Evolutionary conservation across 2,888 invertebrate species (phyloP).

Genomic region (Disparrhopalites patrizii): DNA sequence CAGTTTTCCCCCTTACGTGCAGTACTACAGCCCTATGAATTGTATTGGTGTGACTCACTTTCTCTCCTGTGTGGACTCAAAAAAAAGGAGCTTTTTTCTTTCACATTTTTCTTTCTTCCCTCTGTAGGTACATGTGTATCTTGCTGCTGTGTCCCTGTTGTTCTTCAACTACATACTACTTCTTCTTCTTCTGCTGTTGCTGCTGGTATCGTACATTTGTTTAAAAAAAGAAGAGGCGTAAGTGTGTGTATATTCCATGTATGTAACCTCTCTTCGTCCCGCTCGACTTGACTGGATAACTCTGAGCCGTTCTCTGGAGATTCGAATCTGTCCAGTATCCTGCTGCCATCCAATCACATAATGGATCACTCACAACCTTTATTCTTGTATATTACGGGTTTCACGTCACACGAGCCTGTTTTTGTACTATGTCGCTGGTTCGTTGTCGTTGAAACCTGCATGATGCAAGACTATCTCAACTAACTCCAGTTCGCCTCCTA

Average conservation of each 20-base stretch:
- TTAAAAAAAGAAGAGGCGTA: too few species aligned
- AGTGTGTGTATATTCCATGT: background rate
- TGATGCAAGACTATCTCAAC: conserved; percentile 53
- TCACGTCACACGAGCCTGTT: conserved; percentile 76
- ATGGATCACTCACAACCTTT: conserved; percentile 32
- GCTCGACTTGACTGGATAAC: conserved; percentile 12
- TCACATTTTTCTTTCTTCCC: too few species aligned
- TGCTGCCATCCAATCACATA: conserved; percentile 34
- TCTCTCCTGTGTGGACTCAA: conserved; percentile 5
- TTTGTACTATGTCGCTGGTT: conserved; percentile 61
- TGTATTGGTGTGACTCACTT: background rate
- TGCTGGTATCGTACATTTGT: too few species aligned
- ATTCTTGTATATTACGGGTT: conserved; percentile 75
- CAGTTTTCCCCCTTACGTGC: background rate
- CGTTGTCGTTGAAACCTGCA: conserved; percentile 98
- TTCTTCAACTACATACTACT: too few species aligned
- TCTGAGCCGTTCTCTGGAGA: conserved; percentile 18
- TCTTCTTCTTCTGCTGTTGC: too few species aligned
- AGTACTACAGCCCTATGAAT: background rate
- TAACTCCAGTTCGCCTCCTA: conserved; percentile 6
- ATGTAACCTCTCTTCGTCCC: conserved; percentile 1
- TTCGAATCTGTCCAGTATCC: conserved; percentile 12
- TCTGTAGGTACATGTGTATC: background rate
- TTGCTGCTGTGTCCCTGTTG: background rate
- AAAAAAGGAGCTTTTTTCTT: too few species aligned